Base-by-base conservation (phyloP, 2,888 invertebrate species). In the Tinea semifulvella region DNA sequence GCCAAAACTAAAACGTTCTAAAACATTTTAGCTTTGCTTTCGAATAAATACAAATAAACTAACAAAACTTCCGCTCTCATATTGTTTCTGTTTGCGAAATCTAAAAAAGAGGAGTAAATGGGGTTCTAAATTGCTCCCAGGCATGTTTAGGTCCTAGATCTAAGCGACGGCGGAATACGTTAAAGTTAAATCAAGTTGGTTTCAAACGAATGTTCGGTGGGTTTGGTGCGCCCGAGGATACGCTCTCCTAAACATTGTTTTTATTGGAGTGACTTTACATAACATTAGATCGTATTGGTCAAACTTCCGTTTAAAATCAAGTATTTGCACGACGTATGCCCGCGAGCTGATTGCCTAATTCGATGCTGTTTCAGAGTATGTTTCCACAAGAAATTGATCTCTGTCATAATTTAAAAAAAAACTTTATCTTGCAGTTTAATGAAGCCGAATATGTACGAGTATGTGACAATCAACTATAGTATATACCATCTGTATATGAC, bases 31-130 rank as follows among this genome's bases (percentile, higher is more conserved):
- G n/a, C n/a, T n/a, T n/a, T n/a, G n/a, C n/a, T n/a, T n/a, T n/a
- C n/a, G n/a, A n/a, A n/a, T n/a, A n/a, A n/a, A 11, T 2, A 13
- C 13, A 31, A 31, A 11, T 31, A 31, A 31, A 27, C 3, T 10
- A 31, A 31, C n/a, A 31, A 4, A 31, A 22, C 22, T 5, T 7
- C 5, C 8, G 22, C 31, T 14, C 14, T 31, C 13, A 6, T 2
- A 13, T 31, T 31, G 31, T 11, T 31, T 31, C 13, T 13, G 31
- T 31, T 31, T 31, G 31, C 31, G 13, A 31, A 31, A 31, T 31
- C 13, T 6, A 31, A 31, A 31, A 27, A 31, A 13, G 31, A 11
- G 10, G 4, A 31, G n/a, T 7, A 31, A 31, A 31, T 2, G 7
- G 2, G 14, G 3, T 13, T 13, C 2, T 13, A 13, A 31, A 31